Conservation (phyloP, 2,113 vertebrate genomes). For the Meleagris gallopavo region DNA sequence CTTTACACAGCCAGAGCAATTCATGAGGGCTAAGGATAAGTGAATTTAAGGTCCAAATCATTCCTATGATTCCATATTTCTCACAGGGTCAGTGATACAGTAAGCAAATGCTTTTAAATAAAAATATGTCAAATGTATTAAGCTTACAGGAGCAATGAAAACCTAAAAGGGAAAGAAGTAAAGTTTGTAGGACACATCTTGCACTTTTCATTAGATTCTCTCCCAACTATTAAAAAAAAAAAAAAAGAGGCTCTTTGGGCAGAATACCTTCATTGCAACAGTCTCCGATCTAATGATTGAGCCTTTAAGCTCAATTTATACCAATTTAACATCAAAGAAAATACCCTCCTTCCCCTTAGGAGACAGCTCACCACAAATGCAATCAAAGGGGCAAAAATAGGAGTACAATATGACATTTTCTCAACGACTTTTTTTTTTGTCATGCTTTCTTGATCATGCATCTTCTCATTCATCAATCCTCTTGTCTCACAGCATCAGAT, state of each 20-base stretch:
- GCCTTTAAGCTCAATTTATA: not conserved
- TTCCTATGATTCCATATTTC: not conserved
- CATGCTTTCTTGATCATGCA: not conserved
- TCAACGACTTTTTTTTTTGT: not conserved
- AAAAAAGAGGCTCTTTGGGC: not conserved
- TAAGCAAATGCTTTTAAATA: not conserved
- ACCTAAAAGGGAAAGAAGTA: not conserved
- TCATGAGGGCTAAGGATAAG: not conserved
- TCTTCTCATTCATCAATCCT: not conserved
- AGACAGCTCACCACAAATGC: not conserved
- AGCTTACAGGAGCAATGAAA: not conserved
- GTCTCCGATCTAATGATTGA: not conserved
- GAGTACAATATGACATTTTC: fast-evolving
- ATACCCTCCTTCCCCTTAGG: not conserved
- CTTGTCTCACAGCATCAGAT: not conserved
- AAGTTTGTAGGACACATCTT: not conserved
- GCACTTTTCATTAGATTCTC: not conserved
- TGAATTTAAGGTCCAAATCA: not conserved
- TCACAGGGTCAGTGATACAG: not conserved
- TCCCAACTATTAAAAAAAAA: not conserved
- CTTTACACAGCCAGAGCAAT: slow-evolving; percentile 1
- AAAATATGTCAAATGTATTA: not conserved
- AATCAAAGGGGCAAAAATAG: not conserved
- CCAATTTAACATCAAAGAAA: not conserved
- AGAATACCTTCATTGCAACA: not conserved